These are phyloP conservation scores for Pachycephus smyrnensis DNA, from an alignment of 2,888 invertebrate species.

Conservation along the genomic window DNA sequence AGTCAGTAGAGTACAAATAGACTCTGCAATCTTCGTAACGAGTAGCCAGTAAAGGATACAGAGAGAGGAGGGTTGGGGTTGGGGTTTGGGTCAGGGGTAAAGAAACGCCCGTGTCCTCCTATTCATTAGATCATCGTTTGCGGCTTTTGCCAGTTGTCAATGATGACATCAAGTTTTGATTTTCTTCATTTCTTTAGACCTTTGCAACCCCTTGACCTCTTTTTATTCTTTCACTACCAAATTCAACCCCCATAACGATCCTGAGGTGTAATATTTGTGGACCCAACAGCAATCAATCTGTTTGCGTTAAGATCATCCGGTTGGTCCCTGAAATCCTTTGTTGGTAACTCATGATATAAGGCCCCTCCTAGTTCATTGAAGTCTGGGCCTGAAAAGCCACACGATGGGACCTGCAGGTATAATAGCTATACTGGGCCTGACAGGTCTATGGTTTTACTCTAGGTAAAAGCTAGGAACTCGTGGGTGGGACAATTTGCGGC, in stretches of 20 bases:
- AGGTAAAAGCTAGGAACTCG: background rate
- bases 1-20: constrained; percentile 43
- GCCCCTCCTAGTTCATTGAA: background rate
- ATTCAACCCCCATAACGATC: no score
- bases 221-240: background rate
- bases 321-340: no score
- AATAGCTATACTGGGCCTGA: background rate
- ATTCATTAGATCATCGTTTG: background rate
- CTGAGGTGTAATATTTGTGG: background rate
- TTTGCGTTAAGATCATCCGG: background rate
- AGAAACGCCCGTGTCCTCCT: background rate
- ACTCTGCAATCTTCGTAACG: constrained; percentile 55
- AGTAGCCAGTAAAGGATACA: constrained; percentile 31
- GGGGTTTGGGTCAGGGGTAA: background rate
- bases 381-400: background rate
- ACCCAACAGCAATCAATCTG: background rate
- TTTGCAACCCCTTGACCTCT: background rate
- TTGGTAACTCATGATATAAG: background rate
- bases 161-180: background rate
- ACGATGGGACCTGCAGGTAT: background rate
- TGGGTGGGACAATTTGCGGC: background rate
- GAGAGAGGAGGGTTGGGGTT: background rate
- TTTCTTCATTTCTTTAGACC: background rate
- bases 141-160: background rate
- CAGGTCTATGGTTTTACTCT: background rate